A percentile compares a stretch with the other conserved stretches of the same genome.
Conservation (phyloP, 2,888 invertebrate genomes). For the Epicampocera succincta region DNA sequence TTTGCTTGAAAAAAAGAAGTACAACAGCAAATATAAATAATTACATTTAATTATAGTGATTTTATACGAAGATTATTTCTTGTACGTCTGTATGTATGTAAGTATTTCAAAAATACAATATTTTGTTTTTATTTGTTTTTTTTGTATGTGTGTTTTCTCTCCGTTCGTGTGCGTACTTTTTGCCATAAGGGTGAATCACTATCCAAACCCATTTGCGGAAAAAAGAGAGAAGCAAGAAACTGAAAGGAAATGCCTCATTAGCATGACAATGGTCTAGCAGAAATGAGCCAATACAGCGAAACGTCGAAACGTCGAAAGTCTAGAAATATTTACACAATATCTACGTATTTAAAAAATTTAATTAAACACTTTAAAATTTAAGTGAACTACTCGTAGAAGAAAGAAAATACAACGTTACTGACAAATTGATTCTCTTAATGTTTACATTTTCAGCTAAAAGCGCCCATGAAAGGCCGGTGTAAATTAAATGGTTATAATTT, state of each 20-base stretch:
- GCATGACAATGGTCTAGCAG: slow-evolving; percentile 64
- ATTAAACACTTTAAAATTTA: slow-evolving; percentile 26
- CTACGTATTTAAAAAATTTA: slow-evolving; percentile 8
- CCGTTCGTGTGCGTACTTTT: neutral
- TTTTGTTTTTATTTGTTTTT: slow-evolving; percentile 1
- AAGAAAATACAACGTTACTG: neutral
- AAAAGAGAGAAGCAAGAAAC: slow-evolving; percentile 7
- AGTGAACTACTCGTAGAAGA: neutral
- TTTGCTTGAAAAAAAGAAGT: slow-evolving; percentile 42
- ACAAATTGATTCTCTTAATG: neutral
- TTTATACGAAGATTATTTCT: slow-evolving; percentile 64
- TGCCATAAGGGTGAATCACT: slow-evolving; percentile 62
- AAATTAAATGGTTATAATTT: slow-evolving; percentile 49
- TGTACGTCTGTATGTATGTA: slow-evolving; percentile 13
- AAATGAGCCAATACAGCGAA: neutral
- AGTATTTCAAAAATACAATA: slow-evolving; percentile 7
- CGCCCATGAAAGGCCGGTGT: neutral
- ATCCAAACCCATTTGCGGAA: slow-evolving; percentile 46
- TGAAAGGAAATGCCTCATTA: slow-evolving; percentile 70
- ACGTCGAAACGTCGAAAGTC: too few species aligned
- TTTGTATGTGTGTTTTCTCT: slow-evolving; percentile 7
- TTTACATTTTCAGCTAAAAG: neutral
- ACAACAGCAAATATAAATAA: slow-evolving; percentile 61
- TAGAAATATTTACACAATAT: slow-evolving; percentile 15
- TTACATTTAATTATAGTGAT: slow-evolving; percentile 71